Conservation (phyloP, 2,888 invertebrate species). For the Limnephilus lunatus region DNA sequence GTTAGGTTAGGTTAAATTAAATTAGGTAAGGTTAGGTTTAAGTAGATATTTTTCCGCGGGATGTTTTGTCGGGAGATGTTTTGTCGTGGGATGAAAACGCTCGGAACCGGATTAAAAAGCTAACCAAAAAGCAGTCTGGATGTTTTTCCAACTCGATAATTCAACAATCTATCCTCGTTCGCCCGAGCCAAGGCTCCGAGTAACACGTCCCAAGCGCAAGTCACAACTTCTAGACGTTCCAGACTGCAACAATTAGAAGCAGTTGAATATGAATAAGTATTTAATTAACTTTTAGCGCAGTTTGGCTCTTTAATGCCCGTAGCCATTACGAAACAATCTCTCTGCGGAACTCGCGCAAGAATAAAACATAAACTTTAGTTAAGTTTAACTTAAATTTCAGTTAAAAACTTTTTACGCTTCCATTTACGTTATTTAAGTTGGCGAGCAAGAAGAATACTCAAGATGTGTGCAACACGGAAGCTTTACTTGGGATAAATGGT, state of each 20-base stretch:
- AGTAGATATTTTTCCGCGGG: too few species aligned
- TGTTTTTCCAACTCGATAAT: background rate
- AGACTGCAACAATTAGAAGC: constrained; percentile 4
- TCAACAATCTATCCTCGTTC: background rate
- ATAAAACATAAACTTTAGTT: constrained; percentile 44
- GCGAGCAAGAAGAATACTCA: background rate
- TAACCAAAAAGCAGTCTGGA: background rate
- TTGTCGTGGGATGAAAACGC: too few species aligned
- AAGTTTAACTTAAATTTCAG: constrained; percentile 33
- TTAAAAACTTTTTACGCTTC: constrained; percentile 42
- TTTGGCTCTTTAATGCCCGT: constrained; percentile 25
- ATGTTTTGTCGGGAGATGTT: too few species aligned
- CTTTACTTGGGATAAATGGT: background rate
- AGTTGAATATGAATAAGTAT: constrained; percentile 28
- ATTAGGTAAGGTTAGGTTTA: too few species aligned
- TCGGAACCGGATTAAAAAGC: background rate
- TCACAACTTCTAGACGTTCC: background rate
- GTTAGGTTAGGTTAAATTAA: too few species aligned
- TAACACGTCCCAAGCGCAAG: background rate
- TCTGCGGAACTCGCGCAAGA: constrained; percentile 29
- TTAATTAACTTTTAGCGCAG: constrained; percentile 47
- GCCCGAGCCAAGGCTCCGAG: background rate
- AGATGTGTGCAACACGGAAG: background rate
- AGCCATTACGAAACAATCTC: constrained; percentile 48
- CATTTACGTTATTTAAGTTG: constrained; percentile 2